These are phyloP conservation scores for Leptura quadrifasciata DNA, from an alignment of 2,888 invertebrate genomes.

Conservation along the genomic window DNA sequence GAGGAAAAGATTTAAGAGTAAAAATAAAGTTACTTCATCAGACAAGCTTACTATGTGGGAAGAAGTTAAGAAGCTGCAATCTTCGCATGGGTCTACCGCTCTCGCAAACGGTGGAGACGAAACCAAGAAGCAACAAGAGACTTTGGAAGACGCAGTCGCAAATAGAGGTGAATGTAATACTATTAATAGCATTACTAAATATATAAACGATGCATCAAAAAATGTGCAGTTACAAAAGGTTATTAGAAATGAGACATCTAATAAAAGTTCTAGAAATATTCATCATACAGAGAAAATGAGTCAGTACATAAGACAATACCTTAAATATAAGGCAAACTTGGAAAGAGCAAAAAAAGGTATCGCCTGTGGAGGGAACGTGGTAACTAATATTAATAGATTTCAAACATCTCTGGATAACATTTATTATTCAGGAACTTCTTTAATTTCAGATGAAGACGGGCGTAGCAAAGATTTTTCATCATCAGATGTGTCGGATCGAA, in stretches of 20 bases:
- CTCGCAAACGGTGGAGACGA: neutral
- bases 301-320: constrained; percentile 34
- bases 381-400: constrained; percentile 5
- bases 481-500: neutral
- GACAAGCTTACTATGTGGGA: constrained; percentile 22
- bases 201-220: neutral
- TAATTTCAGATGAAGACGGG: constrained; percentile 26
- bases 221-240: neutral
- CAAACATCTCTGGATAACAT: neutral
- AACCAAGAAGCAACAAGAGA: neutral
- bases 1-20: constrained; percentile 1
- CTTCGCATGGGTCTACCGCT: neutral
- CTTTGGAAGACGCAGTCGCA: neutral
- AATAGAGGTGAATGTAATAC: neutral
- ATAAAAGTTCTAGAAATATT: neutral
- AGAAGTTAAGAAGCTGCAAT: constrained; percentile 11
- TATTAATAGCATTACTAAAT: neutral
- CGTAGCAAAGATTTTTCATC: neutral
- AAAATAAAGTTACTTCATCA: constrained; percentile 17
- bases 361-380: constrained; percentile 1
- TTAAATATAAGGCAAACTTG: constrained; percentile 39
- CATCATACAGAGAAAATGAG: constrained; percentile 1
- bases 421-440: constrained; percentile 21
- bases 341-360: constrained; percentile 30
- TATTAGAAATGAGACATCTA: neutral